phyloP scores from a whole-genome alignment of 2,888 invertebrate species.

The Tortrix viridana region DNA sequence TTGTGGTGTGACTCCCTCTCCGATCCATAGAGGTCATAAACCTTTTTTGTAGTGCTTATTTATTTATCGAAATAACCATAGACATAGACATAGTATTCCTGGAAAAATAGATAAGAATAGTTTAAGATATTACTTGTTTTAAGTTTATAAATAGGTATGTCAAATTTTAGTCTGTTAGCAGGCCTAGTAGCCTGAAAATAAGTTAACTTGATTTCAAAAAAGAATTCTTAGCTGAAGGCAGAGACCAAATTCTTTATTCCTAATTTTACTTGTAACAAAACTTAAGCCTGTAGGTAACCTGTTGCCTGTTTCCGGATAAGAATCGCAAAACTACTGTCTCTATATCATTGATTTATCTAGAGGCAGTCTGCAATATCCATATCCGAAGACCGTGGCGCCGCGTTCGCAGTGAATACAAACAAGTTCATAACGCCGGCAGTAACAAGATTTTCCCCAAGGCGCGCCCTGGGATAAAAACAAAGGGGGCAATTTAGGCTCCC shows the following conservation, averaged over 20 bases:
- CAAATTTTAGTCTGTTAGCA: no score
- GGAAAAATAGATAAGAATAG: no score
- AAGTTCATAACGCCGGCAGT: conserved; percentile 56
- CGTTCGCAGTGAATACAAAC: conserved; percentile 59
- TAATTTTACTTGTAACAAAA: neutral
- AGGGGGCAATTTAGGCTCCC: conserved; percentile 64
- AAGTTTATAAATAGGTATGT: no score
- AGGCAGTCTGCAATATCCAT: conserved; percentile 35
- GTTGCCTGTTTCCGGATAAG: conserved; percentile 27
- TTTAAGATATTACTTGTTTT: no score
- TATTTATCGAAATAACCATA: no score
- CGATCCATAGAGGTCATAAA: no score
- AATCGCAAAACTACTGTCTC: conserved; percentile 22
- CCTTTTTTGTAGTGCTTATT: no score
- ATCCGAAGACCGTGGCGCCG: conserved; percentile 35
- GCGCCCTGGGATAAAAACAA: conserved; percentile 63
- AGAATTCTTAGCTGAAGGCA: no score
- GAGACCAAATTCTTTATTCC: neutral
- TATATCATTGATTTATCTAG: conserved; percentile 29
- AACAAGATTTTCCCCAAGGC: conserved; percentile 62
- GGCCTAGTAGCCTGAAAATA: no score
- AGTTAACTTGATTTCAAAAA: no score
- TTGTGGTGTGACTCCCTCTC: no score
- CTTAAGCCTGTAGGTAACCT: conserved; percentile 21
- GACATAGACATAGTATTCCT: no score